These are phyloP conservation scores for Cyanocitta stelleri DNA, from an alignment of 2,113 vertebrate species.

Conservation along the genomic window DNA sequence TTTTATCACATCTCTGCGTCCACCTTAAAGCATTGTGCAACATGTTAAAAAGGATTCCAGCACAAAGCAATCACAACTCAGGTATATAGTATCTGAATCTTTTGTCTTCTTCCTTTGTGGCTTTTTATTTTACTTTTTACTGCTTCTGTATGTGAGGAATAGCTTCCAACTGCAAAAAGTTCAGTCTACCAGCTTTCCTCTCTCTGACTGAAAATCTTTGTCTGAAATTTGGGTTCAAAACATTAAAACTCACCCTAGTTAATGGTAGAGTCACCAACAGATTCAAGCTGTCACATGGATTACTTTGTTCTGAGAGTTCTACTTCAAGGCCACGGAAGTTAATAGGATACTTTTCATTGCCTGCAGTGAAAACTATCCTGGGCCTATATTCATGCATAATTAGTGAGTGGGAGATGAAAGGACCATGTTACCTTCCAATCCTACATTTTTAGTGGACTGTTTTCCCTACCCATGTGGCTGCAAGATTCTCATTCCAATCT, in stretches of 20 bases:
- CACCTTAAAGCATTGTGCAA: neutral
- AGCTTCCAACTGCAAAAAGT: neutral
- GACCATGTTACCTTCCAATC: neutral
- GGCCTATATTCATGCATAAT: neutral
- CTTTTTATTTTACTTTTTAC: neutral
- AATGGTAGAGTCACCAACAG: neutral
- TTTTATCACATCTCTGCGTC: conserved; percentile 53
- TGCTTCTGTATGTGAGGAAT: neutral
- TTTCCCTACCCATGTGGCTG: conserved; percentile 26
- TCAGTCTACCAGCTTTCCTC: neutral
- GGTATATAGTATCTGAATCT: neutral
- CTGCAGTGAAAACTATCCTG: conserved; percentile 14
- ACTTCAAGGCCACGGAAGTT: neutral
- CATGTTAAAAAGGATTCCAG: neutral
- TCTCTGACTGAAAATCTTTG: neutral
- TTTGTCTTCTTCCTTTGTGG: neutral
- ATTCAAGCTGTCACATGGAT: neutral
- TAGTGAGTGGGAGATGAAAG: conserved; percentile 21
- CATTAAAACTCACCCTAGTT: neutral
- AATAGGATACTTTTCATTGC: neutral
- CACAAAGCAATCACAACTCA: neutral
- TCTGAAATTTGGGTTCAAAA: neutral
- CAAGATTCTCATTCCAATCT: conserved; percentile 36
- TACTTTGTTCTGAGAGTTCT: neutral
- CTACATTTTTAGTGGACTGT: neutral